Percentiles rank a stretch among this genome's conserved stretches.
These are phyloP conservation scores for Stegophylla sp. DNA, from an alignment of 2,888 invertebrate species.

Conservation along the genomic window DNA sequence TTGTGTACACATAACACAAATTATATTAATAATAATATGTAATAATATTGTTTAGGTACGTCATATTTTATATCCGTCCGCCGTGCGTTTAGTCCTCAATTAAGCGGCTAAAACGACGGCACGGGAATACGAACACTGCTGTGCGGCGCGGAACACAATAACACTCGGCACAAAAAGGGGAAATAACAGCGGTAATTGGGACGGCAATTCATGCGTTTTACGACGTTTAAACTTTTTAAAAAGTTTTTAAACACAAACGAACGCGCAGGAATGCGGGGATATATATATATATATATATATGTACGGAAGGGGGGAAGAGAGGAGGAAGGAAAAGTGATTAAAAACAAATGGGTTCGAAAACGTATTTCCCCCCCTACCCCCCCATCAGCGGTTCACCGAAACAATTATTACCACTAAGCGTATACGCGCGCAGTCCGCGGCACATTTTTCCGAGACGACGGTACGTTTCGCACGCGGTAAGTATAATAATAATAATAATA, in stretches of 20 bases:
- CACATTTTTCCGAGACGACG: constrained; percentile 15
- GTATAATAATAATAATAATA: no score
- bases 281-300: no score
- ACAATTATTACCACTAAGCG: constrained; percentile 40
- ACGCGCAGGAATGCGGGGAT: not conserved
- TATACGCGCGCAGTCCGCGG: not conserved
- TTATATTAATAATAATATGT: not conserved
- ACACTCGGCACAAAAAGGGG: constrained; percentile 16
- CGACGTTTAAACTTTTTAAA: constrained; percentile 33
- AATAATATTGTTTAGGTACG: not conserved
- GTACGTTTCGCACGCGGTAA: not conserved
- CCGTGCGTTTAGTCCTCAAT: constrained; percentile 29
- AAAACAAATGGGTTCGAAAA: constrained; percentile 54
- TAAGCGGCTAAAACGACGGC: constrained; percentile 21
- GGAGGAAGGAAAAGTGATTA: constrained; percentile 46
- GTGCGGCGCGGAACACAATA: not conserved
- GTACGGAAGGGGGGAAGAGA: no score
- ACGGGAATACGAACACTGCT: not conserved
- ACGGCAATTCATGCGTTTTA: constrained; percentile 14
- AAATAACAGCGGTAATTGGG: constrained; percentile 56
- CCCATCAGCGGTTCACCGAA: constrained; percentile 28
- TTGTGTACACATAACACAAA: not conserved
- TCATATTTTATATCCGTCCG: constrained; percentile 21
- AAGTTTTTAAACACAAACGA: constrained; percentile 38
- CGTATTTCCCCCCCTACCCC: constrained; percentile 27